Conservation (phyloP, 1,140 invertebrate species). For the Diachasmimorpha longicaudata region DNA sequence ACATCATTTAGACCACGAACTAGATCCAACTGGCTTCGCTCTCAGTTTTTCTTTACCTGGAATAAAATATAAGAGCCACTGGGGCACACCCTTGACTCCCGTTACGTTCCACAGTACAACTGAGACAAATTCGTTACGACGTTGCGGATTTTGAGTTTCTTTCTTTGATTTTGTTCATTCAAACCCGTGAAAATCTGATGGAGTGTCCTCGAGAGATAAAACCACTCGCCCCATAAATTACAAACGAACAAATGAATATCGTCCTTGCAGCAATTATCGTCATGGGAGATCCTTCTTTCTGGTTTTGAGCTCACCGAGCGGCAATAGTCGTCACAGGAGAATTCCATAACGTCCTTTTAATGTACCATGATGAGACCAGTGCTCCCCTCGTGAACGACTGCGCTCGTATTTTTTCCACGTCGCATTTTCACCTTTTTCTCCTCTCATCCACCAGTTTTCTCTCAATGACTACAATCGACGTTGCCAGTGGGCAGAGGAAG, state of each 20-base stretch:
- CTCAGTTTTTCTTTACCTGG: neutral
- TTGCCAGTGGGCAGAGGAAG: neutral
- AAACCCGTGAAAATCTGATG: constrained; percentile 18
- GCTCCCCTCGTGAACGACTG: constrained; percentile 22
- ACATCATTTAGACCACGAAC: neutral
- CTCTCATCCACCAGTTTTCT: neutral
- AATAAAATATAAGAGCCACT: neutral
- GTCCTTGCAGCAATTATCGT: constrained; percentile 11
- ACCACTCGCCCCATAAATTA: constrained; percentile 29
- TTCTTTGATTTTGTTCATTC: neutral
- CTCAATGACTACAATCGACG: neutral
- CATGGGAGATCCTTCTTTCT: neutral
- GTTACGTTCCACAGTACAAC: neutral
- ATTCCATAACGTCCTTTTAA: constrained; percentile 23
- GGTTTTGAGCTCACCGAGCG: neutral
- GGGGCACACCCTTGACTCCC: constrained; percentile 8
- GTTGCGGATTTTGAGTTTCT: neutral
- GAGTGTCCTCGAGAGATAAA: constrained; percentile 2
- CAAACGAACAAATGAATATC: constrained; percentile 12
- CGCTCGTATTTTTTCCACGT: constrained; percentile 18
- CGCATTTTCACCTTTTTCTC: neutral
- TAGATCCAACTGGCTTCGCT: neutral
- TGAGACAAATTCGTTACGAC: constrained; percentile 39
- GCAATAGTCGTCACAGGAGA: neutral
- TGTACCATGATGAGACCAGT: constrained; percentile 32